phyloP scores from a whole-genome alignment of 2,113 vertebrate genomes.

The Ornithorhynchus anatinus region DNA sequence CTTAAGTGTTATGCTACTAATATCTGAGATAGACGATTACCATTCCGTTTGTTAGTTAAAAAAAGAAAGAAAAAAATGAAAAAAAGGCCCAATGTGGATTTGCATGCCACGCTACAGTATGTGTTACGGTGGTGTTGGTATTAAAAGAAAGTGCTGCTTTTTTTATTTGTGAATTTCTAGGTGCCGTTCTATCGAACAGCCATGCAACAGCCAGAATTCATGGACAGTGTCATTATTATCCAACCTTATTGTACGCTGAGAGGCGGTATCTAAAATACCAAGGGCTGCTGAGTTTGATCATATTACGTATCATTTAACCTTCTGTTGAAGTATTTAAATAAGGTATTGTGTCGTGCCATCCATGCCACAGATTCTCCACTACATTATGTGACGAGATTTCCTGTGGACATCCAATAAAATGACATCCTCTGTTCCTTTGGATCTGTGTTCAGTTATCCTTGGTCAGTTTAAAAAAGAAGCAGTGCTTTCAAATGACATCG shows the following conservation, averaged over 20 bases:
- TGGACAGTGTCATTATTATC: slow-evolving; percentile 53
- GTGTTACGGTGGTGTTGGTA: slow-evolving; percentile 67
- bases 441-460: slow-evolving; percentile 62
- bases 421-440: slow-evolving; percentile 54
- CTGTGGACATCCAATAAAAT: slow-evolving; percentile 89
- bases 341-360: slow-evolving; percentile 75
- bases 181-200: slow-evolving; percentile 69
- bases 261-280: slow-evolving; percentile 53
- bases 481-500: background rate
- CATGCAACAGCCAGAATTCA: slow-evolving; percentile 51
- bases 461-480: background rate
- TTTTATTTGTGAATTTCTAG: slow-evolving; percentile 63
- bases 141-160: slow-evolving; percentile 71
- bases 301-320: slow-evolving; percentile 73
- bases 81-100: slow-evolving; percentile 51
- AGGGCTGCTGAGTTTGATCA: slow-evolving; percentile 65
- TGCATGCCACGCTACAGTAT: slow-evolving; percentile 69
- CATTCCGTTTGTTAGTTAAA: slow-evolving; percentile 63
- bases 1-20: slow-evolving; percentile 66
- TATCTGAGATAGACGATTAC: slow-evolving; percentile 60
- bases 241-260: slow-evolving; percentile 55
- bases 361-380: slow-evolving; percentile 66
- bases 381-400: slow-evolving; percentile 74
- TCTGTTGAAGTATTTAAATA: slow-evolving; percentile 69
- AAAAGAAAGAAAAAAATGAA: slow-evolving; percentile 4